Evolutionary conservation across 2,113 vertebrate species (phyloP).

Genomic region (Perccottus glenii): DNA sequence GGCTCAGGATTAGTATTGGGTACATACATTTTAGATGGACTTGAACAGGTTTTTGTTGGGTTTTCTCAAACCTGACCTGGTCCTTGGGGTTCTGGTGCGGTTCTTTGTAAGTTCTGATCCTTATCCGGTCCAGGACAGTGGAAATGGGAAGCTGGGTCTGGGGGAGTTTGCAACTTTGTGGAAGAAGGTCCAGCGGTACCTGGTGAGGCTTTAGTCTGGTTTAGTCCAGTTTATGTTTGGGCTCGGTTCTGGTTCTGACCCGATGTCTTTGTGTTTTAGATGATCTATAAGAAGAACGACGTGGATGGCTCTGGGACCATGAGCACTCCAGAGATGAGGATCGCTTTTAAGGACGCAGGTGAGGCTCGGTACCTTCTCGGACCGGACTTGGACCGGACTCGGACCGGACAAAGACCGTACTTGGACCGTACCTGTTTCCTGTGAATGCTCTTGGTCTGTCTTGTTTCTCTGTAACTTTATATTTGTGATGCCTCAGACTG

Average conservation of each 20-base stretch:
- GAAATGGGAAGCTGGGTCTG: constrained; percentile 82
- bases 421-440: no score
- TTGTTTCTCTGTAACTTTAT: no score
- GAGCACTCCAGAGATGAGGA: constrained; percentile 76
- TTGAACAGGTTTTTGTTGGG: no score
- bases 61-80: no score
- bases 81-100: not conserved
- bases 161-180: constrained; percentile 86
- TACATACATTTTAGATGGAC: not conserved
- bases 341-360: constrained; percentile 75
- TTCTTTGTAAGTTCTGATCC: not conserved
- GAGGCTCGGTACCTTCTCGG: not conserved
- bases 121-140: constrained; percentile 69
- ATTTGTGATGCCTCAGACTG: no score
- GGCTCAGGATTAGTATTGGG: not conserved
- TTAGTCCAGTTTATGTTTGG: no score
- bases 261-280: constrained; percentile 42
- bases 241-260: no score
- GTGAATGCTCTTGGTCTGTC: no score
- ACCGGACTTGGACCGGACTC: not conserved
- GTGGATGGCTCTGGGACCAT: constrained; percentile 69
- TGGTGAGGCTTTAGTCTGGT: constrained; percentile 76
- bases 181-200: constrained; percentile 89
- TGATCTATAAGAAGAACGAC: constrained; percentile 74
- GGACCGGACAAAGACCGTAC: no score